Conservation (phyloP, 2,888 invertebrate genomes). For the Idaea biselata region DNA sequence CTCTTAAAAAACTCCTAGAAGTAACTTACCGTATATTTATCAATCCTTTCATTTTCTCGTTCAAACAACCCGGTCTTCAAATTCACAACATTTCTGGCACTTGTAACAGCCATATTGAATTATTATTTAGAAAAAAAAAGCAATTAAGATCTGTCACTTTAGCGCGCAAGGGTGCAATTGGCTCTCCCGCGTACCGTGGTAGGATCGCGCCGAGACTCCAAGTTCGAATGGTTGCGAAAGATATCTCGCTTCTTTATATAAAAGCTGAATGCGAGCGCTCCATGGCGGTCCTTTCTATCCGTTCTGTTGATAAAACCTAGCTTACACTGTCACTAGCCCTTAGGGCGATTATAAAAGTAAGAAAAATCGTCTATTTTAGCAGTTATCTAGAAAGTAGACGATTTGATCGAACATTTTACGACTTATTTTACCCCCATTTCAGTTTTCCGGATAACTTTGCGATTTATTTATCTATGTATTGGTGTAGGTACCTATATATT, state of each 20-base stretch:
- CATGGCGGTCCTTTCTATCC: constrained; percentile 57
- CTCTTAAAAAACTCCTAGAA: not conserved
- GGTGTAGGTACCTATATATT: no score
- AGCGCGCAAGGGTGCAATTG: constrained; percentile 54
- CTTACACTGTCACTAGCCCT: not conserved
- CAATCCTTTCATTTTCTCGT: constrained; percentile 65
- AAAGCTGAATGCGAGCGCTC: constrained; percentile 56
- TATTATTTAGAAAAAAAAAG: constrained; percentile 35
- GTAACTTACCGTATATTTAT: constrained; percentile 69
- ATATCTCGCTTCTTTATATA: constrained; percentile 73
- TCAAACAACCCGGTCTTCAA: constrained; percentile 68
- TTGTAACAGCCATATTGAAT: constrained; percentile 68
- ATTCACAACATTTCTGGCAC: constrained; percentile 67
- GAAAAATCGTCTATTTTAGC: not conserved
- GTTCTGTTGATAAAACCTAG: constrained; percentile 12
- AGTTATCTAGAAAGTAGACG: not conserved
- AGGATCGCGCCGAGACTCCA: constrained; percentile 72
- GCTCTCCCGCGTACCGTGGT: constrained; percentile 62
- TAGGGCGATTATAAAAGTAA: not conserved
- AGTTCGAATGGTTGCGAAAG: constrained; percentile 73
- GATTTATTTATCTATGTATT: no score
- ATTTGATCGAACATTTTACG: not conserved
- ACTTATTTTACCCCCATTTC: not conserved
- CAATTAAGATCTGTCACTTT: constrained; percentile 60
- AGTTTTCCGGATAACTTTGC: no score